Evolutionary conservation across 2,113 vertebrate species (phyloP).

Genomic region (Cranoglanis bouderius): DNA sequence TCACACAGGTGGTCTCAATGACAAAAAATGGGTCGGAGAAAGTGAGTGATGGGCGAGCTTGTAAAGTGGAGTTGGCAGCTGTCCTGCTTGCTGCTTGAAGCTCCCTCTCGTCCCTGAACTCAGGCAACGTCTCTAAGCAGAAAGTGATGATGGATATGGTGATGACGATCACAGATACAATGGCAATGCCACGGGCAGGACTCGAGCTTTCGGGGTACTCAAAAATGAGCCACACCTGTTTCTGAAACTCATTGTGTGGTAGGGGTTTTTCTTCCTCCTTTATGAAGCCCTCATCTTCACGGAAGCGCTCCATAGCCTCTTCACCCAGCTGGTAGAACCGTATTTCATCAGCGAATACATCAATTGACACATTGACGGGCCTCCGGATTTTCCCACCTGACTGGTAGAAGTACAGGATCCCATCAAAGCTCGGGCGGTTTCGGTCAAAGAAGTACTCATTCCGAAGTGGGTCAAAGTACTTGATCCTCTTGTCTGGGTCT

Average conservation of each 20-base stretch:
- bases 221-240: slow-evolving; percentile 97
- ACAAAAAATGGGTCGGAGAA: slow-evolving; percentile 93
- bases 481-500: slow-evolving; percentile 88
- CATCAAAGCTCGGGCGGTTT: slow-evolving; percentile 94
- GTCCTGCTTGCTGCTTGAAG: slow-evolving; percentile 68
- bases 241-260: slow-evolving; percentile 87
- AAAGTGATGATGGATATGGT: slow-evolving; percentile 97
- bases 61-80: slow-evolving; percentile 67
- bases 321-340: slow-evolving; percentile 93
- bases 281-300: slow-evolving; percentile 93
- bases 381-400: slow-evolving; percentile 90
- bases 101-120: slow-evolving; percentile 91
- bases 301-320: slow-evolving; percentile 90
- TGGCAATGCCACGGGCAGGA: slow-evolving; percentile 88
- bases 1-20: slow-evolving; percentile 93
- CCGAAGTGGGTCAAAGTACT: slow-evolving; percentile 92
- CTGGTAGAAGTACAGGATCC: slow-evolving; percentile 94
- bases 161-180: slow-evolving; percentile 93
- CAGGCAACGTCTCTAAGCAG: slow-evolving; percentile 93
- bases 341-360: slow-evolving; percentile 93
- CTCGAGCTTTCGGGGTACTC: slow-evolving; percentile 94
- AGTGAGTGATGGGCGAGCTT: slow-evolving; percentile 74
- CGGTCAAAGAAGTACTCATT: slow-evolving; percentile 99
- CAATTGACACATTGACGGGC: slow-evolving; percentile 92
- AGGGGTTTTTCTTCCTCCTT: slow-evolving; percentile 91